phyloP scores from a whole-genome alignment of 2,888 invertebrate genomes.

The Phoronis australis region DNA sequence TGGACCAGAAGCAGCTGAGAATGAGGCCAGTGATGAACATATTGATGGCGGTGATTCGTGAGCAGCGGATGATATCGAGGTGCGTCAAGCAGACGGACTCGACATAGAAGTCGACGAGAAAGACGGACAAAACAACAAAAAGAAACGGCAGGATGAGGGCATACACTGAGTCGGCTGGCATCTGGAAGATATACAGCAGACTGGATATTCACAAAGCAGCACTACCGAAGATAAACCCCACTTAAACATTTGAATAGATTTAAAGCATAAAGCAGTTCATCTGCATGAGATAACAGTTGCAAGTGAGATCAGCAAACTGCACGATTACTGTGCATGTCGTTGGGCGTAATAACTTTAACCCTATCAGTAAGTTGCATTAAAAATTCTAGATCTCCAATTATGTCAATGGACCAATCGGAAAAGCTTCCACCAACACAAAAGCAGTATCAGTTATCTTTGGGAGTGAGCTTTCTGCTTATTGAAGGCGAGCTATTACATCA shows the following conservation, averaged over 20 bases:
- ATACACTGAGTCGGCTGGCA: conserved; percentile 37
- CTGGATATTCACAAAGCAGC: neutral
- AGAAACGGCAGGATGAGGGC: conserved; percentile 43
- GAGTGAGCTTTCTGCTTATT: no score
- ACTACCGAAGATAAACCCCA: neutral
- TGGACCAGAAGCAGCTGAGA: conserved; percentile 47
- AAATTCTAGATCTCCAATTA: no score
- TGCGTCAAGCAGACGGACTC: conserved; percentile 50
- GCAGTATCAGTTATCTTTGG: no score
- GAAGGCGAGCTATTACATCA: no score
- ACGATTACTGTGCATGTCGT: no score
- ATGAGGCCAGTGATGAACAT: conserved; percentile 51
- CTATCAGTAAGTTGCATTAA: no score
- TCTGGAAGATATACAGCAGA: conserved; percentile 25
- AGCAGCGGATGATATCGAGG: conserved; percentile 41
- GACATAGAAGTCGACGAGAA: conserved; percentile 56
- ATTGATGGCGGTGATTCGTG: conserved; percentile 50
- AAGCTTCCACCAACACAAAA: no score
- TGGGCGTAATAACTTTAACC: no score
- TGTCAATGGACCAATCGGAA: no score
- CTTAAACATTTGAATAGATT: neutral
- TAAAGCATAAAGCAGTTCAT: neutral
- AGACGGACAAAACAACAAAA: conserved; percentile 51
- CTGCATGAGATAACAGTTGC: no score
- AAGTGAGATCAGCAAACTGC: no score